Conservation (phyloP, 1,140 invertebrate species). For the Gerris buenoi region DNA sequence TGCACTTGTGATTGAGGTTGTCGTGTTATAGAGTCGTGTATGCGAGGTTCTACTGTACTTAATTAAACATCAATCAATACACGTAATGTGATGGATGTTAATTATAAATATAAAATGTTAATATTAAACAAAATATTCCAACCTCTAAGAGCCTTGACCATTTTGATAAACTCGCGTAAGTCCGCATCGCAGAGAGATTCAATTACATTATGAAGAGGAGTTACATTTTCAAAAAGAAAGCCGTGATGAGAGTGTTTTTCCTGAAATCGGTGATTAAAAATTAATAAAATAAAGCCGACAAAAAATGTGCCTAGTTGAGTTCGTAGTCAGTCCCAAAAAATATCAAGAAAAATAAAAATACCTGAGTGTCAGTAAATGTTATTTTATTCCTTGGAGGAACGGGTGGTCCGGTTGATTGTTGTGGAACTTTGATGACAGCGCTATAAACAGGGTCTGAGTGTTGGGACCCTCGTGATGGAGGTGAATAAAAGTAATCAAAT, state of each 20-base stretch:
- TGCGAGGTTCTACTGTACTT: too few species aligned
- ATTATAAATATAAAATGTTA: too few species aligned
- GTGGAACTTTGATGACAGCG: conserved; percentile 42
- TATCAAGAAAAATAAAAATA: too few species aligned
- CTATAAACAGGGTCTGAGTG: conserved; percentile 63
- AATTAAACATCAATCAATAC: too few species aligned
- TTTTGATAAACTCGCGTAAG: conserved; percentile 59
- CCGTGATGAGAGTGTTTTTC: neutral
- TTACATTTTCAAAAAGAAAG: neutral
- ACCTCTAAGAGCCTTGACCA: conserved; percentile 59
- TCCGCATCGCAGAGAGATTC: conserved; percentile 47
- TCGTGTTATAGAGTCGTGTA: too few species aligned
- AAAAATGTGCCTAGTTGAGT: too few species aligned
- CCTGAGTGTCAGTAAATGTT: neutral
- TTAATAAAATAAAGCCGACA: too few species aligned
- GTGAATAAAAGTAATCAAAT: conserved; percentile 61
- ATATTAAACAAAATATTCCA: conserved; percentile 23
- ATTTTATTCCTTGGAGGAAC: conserved; percentile 32
- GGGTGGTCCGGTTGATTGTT: conserved; percentile 38
- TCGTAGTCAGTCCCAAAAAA: too few species aligned
- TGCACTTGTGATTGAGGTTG: too few species aligned
- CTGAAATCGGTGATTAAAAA: too few species aligned
- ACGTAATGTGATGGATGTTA: too few species aligned
- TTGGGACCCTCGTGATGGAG: conserved; percentile 38
- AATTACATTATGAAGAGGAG: neutral